Evolutionary conservation across 2,888 invertebrate genomes (phyloP), one percentile per base, ranked within the genome.

Genomic region (Apamea crenata): DNA sequence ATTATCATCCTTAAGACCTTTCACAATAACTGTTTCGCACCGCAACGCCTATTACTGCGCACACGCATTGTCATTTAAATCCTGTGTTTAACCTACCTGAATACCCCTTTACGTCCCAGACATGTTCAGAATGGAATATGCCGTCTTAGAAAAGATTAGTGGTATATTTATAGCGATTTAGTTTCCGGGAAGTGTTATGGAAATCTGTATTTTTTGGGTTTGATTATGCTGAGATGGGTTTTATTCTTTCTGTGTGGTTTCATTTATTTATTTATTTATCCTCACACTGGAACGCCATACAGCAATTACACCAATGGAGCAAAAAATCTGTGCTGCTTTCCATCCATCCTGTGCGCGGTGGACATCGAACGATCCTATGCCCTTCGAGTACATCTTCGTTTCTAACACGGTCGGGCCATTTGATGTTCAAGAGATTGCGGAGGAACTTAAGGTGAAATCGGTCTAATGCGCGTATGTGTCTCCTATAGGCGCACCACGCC

Each of bases 21-120:
- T 83, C 91, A 95, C 94, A 96, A 95, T 92, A 91, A 88, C 84
- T 88, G 90, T 92, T 95, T 95, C 94, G 94, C 96, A 96, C 97
- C 96, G 96, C 96, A 95, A 94, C 95, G 96, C 95, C 94, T 95
- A 94, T 96, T 96, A 96, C 93, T 84, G 92, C 89, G 93, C 94
- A 93, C 89, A 91, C 73, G 91, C 91, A 94, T 96, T 96, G 96
- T 96, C 91, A 96, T 96, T 95, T 76, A 94, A 93, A 96, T 96
- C 90, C 84, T 93, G 94, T 95, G 96, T 96, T 96, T 95, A 95
- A 96, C 95, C 94, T 96, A 96, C 95, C 94, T 95, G 93, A 92
- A 88, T 80, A 86, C 86, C 91, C 92, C 89, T 91, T 87, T 89
- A 84, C 86, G 85, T 89, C 63, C 40, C 73, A 65, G 63, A 86